These are phyloP conservation scores for Erythrocercus mccallii DNA, from an alignment of 2,113 vertebrate genomes.

Conservation along the genomic window DNA sequence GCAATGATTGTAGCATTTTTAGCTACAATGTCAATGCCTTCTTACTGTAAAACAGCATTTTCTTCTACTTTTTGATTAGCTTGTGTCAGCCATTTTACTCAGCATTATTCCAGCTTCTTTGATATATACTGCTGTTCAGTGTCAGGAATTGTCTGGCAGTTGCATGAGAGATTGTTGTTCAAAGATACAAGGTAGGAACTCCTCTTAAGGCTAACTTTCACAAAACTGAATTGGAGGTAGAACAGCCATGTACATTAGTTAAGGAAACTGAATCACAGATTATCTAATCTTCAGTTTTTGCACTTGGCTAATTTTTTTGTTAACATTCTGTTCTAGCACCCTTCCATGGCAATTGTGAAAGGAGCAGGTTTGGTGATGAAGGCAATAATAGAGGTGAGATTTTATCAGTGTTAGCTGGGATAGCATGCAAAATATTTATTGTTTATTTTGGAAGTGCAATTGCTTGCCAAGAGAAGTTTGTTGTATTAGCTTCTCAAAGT, in stretches of 20 bases:
- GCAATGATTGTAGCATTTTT: background rate
- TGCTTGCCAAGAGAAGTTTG: background rate
- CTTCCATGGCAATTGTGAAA: slow-evolving; percentile 98
- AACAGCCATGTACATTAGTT: background rate
- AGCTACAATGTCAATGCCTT: background rate
- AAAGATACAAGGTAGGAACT: background rate
- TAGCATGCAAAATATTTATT: background rate
- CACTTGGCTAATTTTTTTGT: background rate
- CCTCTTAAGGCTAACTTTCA: background rate
- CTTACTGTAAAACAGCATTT: background rate
- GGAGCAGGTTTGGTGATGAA: slow-evolving; percentile 99
- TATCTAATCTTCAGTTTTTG: background rate
- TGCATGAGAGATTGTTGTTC: background rate
- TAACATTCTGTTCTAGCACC: slow-evolving; percentile 79
- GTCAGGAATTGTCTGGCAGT: background rate
- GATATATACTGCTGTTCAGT: background rate
- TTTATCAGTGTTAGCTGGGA: background rate
- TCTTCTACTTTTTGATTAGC: background rate
- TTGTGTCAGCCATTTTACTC: background rate
- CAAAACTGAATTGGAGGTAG: background rate
- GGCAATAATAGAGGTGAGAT: slow-evolving; percentile 96
- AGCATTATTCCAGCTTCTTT: background rate
- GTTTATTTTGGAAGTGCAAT: background rate
- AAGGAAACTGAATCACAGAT: background rate
- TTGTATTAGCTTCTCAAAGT: background rate